Evolutionary conservation across 2,888 invertebrate species (phyloP).

Genomic region (Lycocerus yunnanus): DNA sequence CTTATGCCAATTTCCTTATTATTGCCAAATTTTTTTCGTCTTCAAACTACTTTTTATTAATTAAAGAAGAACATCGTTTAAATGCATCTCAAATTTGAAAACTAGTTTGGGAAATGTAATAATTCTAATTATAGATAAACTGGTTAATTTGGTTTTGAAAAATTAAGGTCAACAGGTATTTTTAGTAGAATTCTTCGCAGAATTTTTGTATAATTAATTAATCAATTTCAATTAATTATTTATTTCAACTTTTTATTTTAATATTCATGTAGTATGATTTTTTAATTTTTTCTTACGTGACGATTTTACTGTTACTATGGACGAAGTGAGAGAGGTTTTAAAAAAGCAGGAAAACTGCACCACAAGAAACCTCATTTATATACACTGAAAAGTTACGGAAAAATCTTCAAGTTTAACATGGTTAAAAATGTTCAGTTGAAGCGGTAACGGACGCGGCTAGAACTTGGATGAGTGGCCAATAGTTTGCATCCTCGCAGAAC

Average conservation of each 20-base stretch:
- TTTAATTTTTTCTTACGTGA: not conserved
- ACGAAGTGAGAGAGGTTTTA: not conserved
- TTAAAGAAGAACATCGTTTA: not conserved
- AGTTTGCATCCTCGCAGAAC: no score
- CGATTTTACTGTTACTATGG: not conserved
- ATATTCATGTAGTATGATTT: not conserved
- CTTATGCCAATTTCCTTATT: not conserved
- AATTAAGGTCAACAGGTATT: slow-evolving; percentile 1
- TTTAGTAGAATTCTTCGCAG: slow-evolving; percentile 1
- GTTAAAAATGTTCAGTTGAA: no score
- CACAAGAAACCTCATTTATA: no score
- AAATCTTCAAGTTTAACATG: no score
- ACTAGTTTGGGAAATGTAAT: not conserved
- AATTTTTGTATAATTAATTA: slow-evolving; percentile 1
- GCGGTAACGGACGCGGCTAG: no score
- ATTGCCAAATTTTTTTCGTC: not conserved
- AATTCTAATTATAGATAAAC: not conserved
- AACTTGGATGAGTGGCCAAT: no score
- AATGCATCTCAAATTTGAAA: not conserved
- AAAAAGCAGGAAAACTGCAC: not conserved
- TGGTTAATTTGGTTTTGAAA: not conserved
- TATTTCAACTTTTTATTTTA: not conserved
- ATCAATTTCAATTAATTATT: not conserved
- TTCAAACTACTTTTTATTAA: not conserved
- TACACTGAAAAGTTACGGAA: no score